A percentile compares a stretch with the other conserved stretches of the same genome.
Conservation (phyloP, 1,140 invertebrate species). For the Lycorma delicatula region DNA sequence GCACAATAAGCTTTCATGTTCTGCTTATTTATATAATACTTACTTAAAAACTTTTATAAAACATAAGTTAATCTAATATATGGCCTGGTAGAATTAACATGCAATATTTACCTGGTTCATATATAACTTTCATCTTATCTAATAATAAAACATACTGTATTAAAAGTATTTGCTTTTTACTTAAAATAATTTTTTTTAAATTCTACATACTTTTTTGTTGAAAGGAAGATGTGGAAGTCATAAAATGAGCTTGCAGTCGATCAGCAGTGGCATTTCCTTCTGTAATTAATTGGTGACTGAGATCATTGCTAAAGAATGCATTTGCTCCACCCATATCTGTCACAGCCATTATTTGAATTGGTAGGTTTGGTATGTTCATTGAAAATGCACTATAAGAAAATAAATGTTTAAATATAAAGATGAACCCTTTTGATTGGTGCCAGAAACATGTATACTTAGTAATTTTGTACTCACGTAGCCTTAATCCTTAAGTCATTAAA, state of each 20-base stretch:
- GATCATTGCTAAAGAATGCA: constrained; percentile 84
- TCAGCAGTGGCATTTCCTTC: constrained; percentile 91
- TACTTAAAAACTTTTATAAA: no score
- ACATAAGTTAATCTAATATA: no score
- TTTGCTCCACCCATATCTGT: constrained; percentile 76
- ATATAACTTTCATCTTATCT: neutral
- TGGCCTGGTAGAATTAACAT: no score
- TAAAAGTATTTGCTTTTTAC: constrained; percentile 17
- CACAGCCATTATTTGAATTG: constrained; percentile 90
- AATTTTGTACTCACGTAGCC: no score
- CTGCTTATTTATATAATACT: no score
- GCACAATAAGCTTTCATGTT: no score
- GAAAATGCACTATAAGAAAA: constrained; percentile 72
- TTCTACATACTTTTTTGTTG: constrained; percentile 72
- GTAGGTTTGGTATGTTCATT: constrained; percentile 86
- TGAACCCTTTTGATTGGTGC: no score
- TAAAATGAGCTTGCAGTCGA: constrained; percentile 83
- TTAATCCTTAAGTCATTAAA: no score
- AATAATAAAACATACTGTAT: constrained; percentile 1
- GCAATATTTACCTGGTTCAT: no score
- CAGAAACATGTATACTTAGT: no score
- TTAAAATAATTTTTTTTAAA: no score
- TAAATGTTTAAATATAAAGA: no score
- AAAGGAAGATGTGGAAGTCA: constrained; percentile 71
- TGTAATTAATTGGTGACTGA: constrained; percentile 82